Evolutionary conservation across 2,113 vertebrate genomes (phyloP).

Genomic region (Tupaia tana): DNA sequence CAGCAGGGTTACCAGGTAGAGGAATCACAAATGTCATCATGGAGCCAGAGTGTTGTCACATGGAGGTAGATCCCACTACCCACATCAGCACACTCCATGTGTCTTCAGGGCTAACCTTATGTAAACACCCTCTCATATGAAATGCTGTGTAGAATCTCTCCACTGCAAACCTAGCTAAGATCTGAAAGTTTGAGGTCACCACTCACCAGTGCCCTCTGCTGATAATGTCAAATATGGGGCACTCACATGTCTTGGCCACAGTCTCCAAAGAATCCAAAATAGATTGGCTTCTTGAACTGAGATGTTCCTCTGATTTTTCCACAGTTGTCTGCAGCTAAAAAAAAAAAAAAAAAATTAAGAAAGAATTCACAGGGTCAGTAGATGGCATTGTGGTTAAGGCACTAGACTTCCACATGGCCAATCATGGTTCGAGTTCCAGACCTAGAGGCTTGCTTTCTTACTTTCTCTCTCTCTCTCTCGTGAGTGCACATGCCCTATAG

Average conservation of each 20-base stretch:
- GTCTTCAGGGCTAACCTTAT: neutral
- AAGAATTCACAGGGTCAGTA: no score
- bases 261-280: constrained; percentile 87
- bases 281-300: constrained; percentile 86
- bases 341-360: constrained; percentile 19
- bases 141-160: neutral
- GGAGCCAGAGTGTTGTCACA: neutral
- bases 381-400: no score
- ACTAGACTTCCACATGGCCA: no score
- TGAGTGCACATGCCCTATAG: no score
- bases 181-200: constrained; percentile 25
- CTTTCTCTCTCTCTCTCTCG: no score
- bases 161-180: constrained; percentile 31
- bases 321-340: constrained; percentile 90
- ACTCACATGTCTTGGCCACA: constrained; percentile 90
- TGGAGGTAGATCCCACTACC: neutral
- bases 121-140: neutral
- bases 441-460: no score
- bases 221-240: constrained; percentile 68
- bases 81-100: neutral
- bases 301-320: constrained; percentile 87
- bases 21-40: neutral
- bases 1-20: neutral
- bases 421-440: no score
- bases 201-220: constrained; percentile 81